Percentiles rank a stretch among this genome's conserved stretches.
These are phyloP conservation scores for Limnodromus scolopaceus DNA, from an alignment of 2,797 vertebrate genomes.

Conservation along the genomic window DNA sequence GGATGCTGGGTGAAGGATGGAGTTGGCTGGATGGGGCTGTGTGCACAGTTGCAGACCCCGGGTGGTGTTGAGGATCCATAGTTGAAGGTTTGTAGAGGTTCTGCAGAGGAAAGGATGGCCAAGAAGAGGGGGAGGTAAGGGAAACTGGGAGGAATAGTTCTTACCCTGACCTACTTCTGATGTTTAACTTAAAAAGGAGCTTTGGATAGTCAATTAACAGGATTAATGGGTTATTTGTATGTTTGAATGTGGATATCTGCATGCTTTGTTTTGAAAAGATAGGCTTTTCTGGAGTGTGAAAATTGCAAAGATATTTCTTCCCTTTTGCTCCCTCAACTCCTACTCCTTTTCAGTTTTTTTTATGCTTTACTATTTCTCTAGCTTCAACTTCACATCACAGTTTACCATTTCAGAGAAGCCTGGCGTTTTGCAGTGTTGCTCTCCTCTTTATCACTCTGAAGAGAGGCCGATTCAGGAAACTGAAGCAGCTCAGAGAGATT, in stretches of 20 bases:
- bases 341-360: too few species aligned
- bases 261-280: neutral
- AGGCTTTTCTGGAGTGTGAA: neutral
- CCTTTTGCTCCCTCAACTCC: neutral
- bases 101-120: neutral
- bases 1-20: accelerated
- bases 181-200: neutral
- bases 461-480: neutral
- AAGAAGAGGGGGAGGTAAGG: neutral
- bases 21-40: neutral
- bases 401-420: neutral
- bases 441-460: neutral
- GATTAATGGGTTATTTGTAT: neutral
- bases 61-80: too few species aligned
- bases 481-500: neutral
- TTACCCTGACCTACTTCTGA: neutral
- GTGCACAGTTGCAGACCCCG: neutral
- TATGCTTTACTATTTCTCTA: neutral
- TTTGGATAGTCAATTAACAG: neutral
- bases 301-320: neutral
- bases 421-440: neutral
- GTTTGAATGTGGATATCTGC: neutral
- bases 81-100: neutral
- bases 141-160: neutral
- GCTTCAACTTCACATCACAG: neutral